These are phyloP conservation scores for Nycticebus coucang DNA, from an alignment of 2,113 vertebrate genomes.

Conservation along the genomic window DNA sequence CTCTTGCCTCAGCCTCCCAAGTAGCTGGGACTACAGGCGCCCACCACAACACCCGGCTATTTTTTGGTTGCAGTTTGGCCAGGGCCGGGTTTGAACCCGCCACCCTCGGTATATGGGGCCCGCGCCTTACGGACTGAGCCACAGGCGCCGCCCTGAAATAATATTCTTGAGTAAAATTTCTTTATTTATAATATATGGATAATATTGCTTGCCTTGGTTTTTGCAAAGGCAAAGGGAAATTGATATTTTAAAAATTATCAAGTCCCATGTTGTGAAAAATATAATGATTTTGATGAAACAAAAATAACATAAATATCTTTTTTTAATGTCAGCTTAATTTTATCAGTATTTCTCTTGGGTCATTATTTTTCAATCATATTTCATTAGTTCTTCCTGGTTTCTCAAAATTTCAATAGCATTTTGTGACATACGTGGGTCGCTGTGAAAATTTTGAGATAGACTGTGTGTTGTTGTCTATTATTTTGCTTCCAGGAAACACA, in stretches of 20 bases:
- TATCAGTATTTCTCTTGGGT: not conserved
- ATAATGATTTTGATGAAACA: not conserved
- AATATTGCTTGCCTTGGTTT: not conserved
- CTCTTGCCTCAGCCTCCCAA: too few species aligned
- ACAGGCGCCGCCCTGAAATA: too few species aligned
- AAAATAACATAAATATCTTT: not conserved
- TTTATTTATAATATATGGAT: not conserved
- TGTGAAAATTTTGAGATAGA: too few species aligned
- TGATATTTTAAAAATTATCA: constrained; percentile 16
- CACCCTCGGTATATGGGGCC: too few species aligned
- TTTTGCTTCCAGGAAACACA: too few species aligned
- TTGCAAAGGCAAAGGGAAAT: not conserved
- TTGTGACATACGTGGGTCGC: not conserved
- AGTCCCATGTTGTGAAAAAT: not conserved
- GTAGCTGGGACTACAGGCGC: too few species aligned
- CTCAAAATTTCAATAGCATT: not conserved
- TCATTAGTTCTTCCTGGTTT: not conserved
- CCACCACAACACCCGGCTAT: too few species aligned
- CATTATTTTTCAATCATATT: not conserved
- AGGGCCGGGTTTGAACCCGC: too few species aligned
- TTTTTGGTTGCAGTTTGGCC: too few species aligned
- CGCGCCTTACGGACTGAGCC: too few species aligned
- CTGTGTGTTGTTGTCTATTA: too few species aligned
- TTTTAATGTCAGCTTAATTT: not conserved
- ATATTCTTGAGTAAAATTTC: not conserved